These are phyloP conservation scores for Anas platyrhynchos DNA, from an alignment of 2,113 vertebrate genomes.

Conservation along the genomic window DNA sequence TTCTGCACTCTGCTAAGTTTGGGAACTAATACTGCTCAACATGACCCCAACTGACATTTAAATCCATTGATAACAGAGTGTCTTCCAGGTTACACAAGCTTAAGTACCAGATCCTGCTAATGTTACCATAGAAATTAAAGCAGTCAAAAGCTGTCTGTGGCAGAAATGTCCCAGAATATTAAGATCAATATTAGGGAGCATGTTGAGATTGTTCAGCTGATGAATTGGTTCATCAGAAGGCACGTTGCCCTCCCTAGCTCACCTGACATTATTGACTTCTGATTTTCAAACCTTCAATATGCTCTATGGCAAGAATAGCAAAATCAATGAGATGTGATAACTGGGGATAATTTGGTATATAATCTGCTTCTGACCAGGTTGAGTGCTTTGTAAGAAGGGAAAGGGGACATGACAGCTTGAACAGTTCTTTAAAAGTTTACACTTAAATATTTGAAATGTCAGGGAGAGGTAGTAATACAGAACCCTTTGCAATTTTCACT, in stretches of 20 bases:
- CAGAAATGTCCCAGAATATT: neutral
- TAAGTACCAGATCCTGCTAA: neutral
- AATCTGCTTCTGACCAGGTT: neutral
- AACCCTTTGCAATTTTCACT: neutral
- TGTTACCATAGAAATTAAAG: neutral
- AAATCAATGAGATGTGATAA: constrained; percentile 46
- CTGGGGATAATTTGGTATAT: constrained; percentile 10
- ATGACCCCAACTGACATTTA: neutral
- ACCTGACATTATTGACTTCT: constrained; percentile 23
- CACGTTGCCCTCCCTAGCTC: neutral
- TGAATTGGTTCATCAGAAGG: constrained; percentile 3
- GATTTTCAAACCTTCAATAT: constrained; percentile 45
- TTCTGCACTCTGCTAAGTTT: neutral
- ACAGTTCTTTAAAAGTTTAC: neutral
- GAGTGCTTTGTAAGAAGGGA: constrained; percentile 8
- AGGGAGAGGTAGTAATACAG: neutral
- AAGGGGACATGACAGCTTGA: neutral
- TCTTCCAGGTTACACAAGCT: neutral
- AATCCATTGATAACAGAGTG: neutral
- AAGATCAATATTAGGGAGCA: neutral
- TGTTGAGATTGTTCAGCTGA: neutral
- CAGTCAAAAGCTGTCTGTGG: neutral
- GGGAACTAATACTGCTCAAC: neutral
- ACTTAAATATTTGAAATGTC: neutral
- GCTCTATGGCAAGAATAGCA: neutral